Base-by-base conservation (phyloP, 2,888 invertebrate genomes). In the Diploptera punctata region DNA sequence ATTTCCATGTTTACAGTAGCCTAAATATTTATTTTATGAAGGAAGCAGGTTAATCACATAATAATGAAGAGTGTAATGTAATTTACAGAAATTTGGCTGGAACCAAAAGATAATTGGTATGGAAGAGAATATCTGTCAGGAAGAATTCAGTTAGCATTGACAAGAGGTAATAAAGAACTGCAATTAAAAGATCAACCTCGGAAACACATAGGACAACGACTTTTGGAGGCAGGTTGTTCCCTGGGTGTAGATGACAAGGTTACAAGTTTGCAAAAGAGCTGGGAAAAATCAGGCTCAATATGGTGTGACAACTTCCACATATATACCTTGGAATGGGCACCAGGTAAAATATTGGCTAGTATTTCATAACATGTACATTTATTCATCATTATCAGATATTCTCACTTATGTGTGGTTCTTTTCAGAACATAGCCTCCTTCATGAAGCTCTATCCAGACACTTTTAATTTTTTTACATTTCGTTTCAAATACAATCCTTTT, bases 291-390 rank as follows among this genome's bases (percentile, higher is more conserved):
- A 21, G 19, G 47, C 2, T 76, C 76, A 24, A 81, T 81, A 3
- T 83, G 80, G 75, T 87, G 88, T 71, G 84, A 88, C 49, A 85
- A 84, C 13, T 93, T 89, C 80, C 93, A 93, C 78, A 86, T 86
- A n/a, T 94, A 90, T 79, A 85, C 86, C 0, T 72, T 93, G 26
- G 86, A 87, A 72, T 94, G 94, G 94, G 87, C 84, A 9, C 86
- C 87, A 78, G 85, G 89, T 89, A 81, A 33, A 10, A 10, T 49
- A 18, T 49, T 49, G 5, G 49, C n/a, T n/a, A n/a, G n/a, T n/a
- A n/a, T n/a, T n/a, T n/a, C n/a, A n/a, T n/a, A n/a, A n/a, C n/a
- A n/a, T n/a, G n/a, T n/a, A n/a, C n/a, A n/a, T n/a, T n/a, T n/a
- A n/a, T n/a, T n/a, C n/a, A n/a, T n/a, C n/a, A n/a, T n/a, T n/a